These are phyloP conservation scores for Campopleginae sp. DNA, from an alignment of 2,888 invertebrate species.

Conservation along the genomic window DNA sequence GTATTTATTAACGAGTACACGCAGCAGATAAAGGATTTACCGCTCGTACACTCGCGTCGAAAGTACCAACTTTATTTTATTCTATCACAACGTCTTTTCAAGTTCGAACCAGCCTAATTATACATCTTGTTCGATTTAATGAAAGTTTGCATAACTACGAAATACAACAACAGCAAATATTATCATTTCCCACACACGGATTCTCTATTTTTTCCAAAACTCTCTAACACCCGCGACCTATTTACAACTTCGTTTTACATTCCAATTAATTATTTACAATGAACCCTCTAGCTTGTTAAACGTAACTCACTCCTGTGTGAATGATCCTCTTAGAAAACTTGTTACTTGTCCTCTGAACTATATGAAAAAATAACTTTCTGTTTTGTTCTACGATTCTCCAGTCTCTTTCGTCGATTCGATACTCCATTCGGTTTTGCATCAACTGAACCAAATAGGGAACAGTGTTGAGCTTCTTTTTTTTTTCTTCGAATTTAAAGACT, in stretches of 20 bases:
- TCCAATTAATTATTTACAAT: not conserved
- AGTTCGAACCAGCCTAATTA: conserved; percentile 7
- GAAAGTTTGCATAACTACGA: conserved; percentile 10
- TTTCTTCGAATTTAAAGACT: not conserved
- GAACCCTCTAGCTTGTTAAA: not conserved
- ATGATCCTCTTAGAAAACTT: not conserved
- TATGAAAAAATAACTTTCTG: not conserved
- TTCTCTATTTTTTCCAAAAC: not conserved
- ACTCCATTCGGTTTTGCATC: not conserved
- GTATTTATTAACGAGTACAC: conserved; percentile 62
- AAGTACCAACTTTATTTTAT: conserved; percentile 7
- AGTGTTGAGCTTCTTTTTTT: not conserved
- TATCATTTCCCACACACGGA: conserved; percentile 6
- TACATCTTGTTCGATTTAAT: conserved; percentile 9
- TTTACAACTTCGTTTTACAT: not conserved
- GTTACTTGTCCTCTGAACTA: not conserved
- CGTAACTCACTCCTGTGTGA: not conserved
- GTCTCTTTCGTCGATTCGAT: not conserved
- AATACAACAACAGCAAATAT: not conserved
- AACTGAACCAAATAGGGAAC: not conserved
- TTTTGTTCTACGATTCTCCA: not conserved
- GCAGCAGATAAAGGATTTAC: conserved; percentile 58
- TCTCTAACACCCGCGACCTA: not conserved
- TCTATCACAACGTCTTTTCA: conserved; percentile 3
- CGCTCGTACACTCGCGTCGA: conserved; percentile 2